A percentile compares a stretch with the other conserved stretches of the same genome.
These are phyloP conservation scores for Keiferia lycopersicella DNA, from an alignment of 2,888 invertebrate species.

Conservation along the genomic window DNA sequence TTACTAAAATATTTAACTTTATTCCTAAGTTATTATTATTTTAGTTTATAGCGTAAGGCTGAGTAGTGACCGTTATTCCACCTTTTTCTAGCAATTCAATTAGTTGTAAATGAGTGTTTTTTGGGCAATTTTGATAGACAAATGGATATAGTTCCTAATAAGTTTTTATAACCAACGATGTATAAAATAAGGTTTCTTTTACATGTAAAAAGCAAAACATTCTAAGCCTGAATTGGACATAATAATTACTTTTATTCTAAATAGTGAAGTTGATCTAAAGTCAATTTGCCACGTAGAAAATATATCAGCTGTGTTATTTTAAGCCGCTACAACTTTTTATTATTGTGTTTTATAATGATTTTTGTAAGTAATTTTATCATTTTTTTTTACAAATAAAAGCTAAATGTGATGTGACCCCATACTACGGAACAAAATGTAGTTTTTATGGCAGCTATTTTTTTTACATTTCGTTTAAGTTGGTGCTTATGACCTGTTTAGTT, in stretches of 20 bases:
- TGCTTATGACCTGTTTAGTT: constrained; percentile 39
- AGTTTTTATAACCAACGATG: constrained; percentile 11
- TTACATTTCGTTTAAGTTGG: constrained; percentile 38
- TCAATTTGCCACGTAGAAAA: background rate
- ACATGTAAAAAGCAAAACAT: background rate
- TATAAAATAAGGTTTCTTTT: constrained; percentile 11
- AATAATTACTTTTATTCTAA: background rate
- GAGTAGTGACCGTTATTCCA: constrained; percentile 31
- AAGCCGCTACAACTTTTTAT: background rate
- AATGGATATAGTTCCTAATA: constrained; percentile 25
- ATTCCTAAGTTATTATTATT: constrained; percentile 65
- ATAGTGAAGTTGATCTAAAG: background rate
- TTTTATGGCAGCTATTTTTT: constrained; percentile 8
- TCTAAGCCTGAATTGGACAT: background rate
- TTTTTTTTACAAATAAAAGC: background rate
- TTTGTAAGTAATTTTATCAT: background rate
- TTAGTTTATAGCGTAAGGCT: constrained; percentile 52
- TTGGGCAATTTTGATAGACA: constrained; percentile 12
- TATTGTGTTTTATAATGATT: background rate
- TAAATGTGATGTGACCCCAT: constrained; percentile 10
- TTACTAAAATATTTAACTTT: constrained; percentile 70
- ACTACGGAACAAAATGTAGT: constrained; percentile 3
- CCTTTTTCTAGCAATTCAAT: constrained; percentile 22
- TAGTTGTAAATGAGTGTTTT: constrained; percentile 14
- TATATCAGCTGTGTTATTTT: background rate